Base-by-base conservation (phyloP, 2,113 vertebrate genomes). In the Eretmochelys imbricata region DNA sequence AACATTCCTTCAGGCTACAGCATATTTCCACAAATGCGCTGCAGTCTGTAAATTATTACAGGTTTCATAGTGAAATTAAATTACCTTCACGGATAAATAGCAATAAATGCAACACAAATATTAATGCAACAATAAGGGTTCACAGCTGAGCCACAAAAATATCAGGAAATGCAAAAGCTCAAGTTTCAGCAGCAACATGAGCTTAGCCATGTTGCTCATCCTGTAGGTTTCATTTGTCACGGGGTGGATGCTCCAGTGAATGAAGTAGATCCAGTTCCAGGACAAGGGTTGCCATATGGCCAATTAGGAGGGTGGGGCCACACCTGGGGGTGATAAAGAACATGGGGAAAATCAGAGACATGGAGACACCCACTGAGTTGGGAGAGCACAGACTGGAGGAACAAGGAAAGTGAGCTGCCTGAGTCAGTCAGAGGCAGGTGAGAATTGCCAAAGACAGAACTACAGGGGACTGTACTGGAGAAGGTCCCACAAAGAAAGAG, bases 71-170 rank as follows among this genome's bases (percentile, higher is more conserved):
- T 11, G 76, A 95, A 97, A 96, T 89, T 72, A 84, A 96, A 95
- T 97, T 92, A 92, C 65, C 14, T 0, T 55, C 87, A 91, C 3
- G 7, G 48, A n/a, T 62, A 97, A 2, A 0, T 82, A 76, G 85
- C 75, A 91, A 95, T 96, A 89, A 91, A 92, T 85, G 92, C 80
- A 87, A 91, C 82, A 87, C 91, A 96, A 94, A 95, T 82, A 89
- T 91, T 82, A 94, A 83, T 31, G 69, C 65, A 72, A 38, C 35
- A 20, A 22, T 20, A 80, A 97, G 89, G 93, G 80, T 95, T 94
- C 97, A 95, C 96, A 96, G 95, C 94, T 95, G 93, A 92, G 42
- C 46, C 78, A 89, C 50, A 88, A 95, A 89, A 89, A 5, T 87
- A 94, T 72, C 51, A 6, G 65, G 81, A 84, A 96, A 95, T 59